phyloP scores from a whole-genome alignment of 2,113 vertebrate species.

The Sakesphorus luctuosus region DNA sequence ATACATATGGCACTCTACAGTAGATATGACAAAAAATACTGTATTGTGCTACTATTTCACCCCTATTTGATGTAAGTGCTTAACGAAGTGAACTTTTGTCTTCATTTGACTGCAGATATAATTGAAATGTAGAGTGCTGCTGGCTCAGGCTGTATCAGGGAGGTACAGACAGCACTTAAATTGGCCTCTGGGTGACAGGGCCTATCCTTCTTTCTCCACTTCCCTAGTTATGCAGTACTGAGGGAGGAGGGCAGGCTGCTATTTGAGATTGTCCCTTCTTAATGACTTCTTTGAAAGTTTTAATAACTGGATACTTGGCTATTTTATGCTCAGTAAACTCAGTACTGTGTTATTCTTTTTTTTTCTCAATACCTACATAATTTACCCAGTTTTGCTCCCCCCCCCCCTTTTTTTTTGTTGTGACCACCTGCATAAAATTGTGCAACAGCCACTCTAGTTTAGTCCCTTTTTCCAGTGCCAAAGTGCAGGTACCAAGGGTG shows the following conservation, averaged over 20 bases:
- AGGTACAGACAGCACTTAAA: not conserved
- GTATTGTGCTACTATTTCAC: fast-evolving
- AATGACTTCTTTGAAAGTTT: not conserved
- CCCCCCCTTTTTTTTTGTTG: not conserved
- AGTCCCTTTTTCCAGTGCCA: not conserved
- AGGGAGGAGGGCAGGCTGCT: not conserved
- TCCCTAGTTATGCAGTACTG: too few relatives aligned
- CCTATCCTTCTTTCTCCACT: not conserved
- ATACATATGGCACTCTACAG: not conserved
- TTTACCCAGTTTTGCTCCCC: not conserved
- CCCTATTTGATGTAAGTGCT: not conserved
- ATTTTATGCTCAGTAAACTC: not conserved
- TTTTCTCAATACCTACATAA: not conserved
- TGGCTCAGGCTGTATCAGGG: not conserved
- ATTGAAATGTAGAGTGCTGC: not conserved
- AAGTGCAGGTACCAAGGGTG: not conserved
- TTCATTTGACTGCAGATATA: not conserved
- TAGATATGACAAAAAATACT: not conserved
- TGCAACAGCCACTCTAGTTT: not conserved
- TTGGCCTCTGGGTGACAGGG: not conserved
- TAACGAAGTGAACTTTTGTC: not conserved
- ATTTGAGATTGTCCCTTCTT: not conserved
- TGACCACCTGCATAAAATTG: not conserved
- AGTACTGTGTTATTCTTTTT: fast-evolving
- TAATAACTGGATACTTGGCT: not conserved